Percentiles rank a stretch among this genome's conserved stretches.
phyloP scores from a whole-genome alignment of 2,113 vertebrate genomes.

The Pelodiscus sinensis region DNA sequence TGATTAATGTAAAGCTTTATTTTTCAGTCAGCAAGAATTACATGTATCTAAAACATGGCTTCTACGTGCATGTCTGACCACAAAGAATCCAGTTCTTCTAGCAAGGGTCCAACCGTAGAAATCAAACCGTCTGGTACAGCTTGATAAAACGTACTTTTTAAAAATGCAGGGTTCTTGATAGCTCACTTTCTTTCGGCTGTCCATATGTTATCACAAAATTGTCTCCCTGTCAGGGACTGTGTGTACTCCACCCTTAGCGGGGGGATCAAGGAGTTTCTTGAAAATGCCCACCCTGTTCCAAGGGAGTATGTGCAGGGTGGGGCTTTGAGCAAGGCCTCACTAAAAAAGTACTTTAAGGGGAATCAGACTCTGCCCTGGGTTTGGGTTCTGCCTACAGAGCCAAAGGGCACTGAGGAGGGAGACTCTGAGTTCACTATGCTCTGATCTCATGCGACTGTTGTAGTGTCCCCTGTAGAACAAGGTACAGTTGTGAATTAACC shows the following conservation, averaged over 20 bases:
- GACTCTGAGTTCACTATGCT: no score
- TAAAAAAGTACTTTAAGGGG: not conserved
- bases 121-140: slow-evolving; percentile 52
- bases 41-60: slow-evolving; percentile 46
- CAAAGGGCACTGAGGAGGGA: not conserved
- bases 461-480: not conserved
- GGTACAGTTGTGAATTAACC: not conserved
- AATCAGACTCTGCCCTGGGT: not conserved
- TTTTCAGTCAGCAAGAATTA: slow-evolving; percentile 64
- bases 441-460: not conserved
- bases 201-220: not conserved
- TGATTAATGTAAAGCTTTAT: slow-evolving; percentile 34
- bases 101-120: slow-evolving; percentile 45
- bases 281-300: rapidly evolving
- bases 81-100: slow-evolving; percentile 46
- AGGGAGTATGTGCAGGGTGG: not conserved
- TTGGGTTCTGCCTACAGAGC: no score
- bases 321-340: rapidly evolving
- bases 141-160: slow-evolving; percentile 57
- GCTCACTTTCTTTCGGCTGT: slow-evolving; percentile 37
- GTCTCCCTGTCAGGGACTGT: not conserved
- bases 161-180: slow-evolving; percentile 54
- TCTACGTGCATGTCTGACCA: slow-evolving; percentile 57
- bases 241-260: not conserved
- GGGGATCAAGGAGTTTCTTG: not conserved